A percentile compares a stretch with the other conserved stretches of the same genome.
phyloP scores from a whole-genome alignment of 2,888 invertebrate genomes.

The Chelonus formosanus region DNA sequence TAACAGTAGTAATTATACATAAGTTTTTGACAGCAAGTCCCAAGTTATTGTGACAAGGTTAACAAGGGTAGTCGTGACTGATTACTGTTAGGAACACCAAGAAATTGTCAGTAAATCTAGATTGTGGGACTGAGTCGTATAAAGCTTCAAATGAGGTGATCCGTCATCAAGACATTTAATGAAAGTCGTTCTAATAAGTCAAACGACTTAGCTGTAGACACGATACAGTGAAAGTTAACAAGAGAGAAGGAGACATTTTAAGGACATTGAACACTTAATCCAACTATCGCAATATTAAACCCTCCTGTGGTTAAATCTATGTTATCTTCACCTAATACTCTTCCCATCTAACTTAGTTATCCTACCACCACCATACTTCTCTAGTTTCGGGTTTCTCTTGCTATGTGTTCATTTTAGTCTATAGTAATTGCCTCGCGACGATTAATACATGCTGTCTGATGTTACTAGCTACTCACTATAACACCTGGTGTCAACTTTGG shows the following conservation, averaged over 20 bases:
- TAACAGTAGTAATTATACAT: too few species aligned
- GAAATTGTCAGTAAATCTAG: conserved; percentile 20
- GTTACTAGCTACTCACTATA: too few species aligned
- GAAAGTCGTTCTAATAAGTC: conserved; percentile 50
- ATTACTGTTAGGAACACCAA: too few species aligned
- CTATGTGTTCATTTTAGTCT: too few species aligned
- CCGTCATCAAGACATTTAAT: conserved; percentile 59
- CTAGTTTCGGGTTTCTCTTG: conserved; percentile 11
- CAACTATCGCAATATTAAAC: conserved; percentile 51
- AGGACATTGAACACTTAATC: conserved; percentile 49
- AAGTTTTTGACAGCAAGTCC: too few species aligned
- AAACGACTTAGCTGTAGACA: conserved; percentile 12
- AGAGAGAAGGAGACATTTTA: conserved; percentile 34
- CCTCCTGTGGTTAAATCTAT: conserved; percentile 49
- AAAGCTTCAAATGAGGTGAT: conserved; percentile 46
- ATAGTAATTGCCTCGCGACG: too few species aligned
- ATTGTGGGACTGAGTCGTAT: background rate
- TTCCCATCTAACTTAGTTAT: background rate
- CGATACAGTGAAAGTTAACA: conserved; percentile 10
- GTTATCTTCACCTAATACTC: conserved; percentile 42
- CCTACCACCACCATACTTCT: conserved; percentile 33
- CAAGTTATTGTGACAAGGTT: too few species aligned
- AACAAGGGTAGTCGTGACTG: too few species aligned
- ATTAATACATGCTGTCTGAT: too few species aligned
- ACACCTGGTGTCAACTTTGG: too few species aligned